Base-by-base conservation (phyloP, 2,888 invertebrate species). In the Andrena trimmerana region DNA sequence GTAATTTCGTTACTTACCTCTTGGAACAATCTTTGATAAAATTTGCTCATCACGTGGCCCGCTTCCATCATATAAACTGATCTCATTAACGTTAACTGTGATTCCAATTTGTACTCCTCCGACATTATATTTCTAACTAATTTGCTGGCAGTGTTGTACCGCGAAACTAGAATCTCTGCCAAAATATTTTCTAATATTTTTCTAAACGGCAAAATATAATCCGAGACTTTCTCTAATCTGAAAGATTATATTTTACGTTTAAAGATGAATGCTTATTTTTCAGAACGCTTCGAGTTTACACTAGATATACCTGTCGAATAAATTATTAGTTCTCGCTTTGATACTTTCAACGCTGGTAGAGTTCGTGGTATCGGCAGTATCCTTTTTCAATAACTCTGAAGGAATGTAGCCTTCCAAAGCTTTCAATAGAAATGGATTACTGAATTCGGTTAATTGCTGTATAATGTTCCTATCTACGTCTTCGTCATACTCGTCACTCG, bases 11-110 rank as follows among this genome's bases (percentile, higher is more conserved):
- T 29, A 6, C 52, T 70, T 88, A 95, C 95, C 93, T 95, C 94
- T 1, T 91, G 89, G 87, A 95, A 96, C 59, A 95, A 90, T 36
- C 93, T 92, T 7, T 93, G 94, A 87, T 95, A 95, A 86, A 95
- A 95, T 57, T 94, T 94, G 70, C 94, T 94, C 94, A 95, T 94
- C 20, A 95, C 84, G 87, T 95, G 95, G 63, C 95, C 95, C 2
- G 94, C 94, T 88, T 95, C 95, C 92, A 96, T 94, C 84, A 96
- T 93, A 62, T 95, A 94, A 24, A 95, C 94, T 52, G 94, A 94
- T 42, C 95, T 94, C 90, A 96, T 94, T 68, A 95, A 93, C 54
- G 93, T 93, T 52, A 95, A 90, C 86, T 95, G 95, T 7, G 92
- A 92, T 54, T 94, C 92, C 6, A 95, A 88, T 80, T 93, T 92